phyloP scores from a whole-genome alignment of 2,113 vertebrate genomes.

The Saguinus imperator region DNA sequence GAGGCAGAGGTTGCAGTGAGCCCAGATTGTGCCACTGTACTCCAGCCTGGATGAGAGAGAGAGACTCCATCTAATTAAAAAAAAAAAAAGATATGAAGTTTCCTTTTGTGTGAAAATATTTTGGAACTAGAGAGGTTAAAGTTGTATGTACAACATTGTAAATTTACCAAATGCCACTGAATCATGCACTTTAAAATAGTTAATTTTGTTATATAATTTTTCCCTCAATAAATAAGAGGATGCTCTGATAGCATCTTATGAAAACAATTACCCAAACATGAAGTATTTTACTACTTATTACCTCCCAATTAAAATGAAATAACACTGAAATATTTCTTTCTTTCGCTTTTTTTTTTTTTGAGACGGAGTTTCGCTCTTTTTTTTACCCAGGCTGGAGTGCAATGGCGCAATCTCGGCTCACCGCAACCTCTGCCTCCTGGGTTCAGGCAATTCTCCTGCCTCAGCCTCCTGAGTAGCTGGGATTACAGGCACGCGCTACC shows the following conservation, averaged over 20 bases:
- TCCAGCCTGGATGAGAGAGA: no score
- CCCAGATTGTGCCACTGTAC: no score
- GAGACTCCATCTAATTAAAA: no score
- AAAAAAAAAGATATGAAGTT: background rate
- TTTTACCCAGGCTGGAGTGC: no score
- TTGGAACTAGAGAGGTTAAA: background rate
- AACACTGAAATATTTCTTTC: background rate
- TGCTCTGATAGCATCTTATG: background rate
- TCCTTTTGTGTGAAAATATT: background rate
- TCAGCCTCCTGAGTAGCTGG: no score
- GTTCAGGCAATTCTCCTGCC: no score
- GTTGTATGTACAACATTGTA: background rate
- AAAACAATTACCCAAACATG: constrained; percentile 27
- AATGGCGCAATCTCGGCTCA: no score
- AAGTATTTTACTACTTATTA: background rate
- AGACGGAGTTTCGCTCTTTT: no score
- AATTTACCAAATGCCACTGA: constrained; percentile 7
- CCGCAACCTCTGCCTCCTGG: no score
- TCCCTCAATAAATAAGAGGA: background rate
- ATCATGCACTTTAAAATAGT: background rate
- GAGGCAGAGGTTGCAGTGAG: no score
- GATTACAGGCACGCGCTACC: no score
- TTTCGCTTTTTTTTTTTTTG: no score
- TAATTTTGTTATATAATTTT: background rate
- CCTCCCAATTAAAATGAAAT: constrained; percentile 1